A percentile compares a stretch with the other conserved stretches of the same genome.
Evolutionary conservation across 2,888 invertebrate genomes (phyloP).

Genomic region (Bellardia bayeri): DNA sequence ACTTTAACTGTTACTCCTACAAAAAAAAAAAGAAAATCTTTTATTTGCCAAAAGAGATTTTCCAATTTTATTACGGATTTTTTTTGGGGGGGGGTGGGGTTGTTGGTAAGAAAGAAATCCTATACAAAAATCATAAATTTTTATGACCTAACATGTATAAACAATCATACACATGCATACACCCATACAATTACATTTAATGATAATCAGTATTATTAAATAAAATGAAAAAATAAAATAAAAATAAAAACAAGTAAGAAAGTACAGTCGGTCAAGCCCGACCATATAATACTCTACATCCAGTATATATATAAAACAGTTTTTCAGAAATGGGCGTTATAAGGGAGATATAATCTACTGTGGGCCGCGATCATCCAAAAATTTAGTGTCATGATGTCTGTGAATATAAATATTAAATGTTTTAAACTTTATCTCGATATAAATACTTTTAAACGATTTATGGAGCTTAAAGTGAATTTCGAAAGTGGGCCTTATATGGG

Average conservation of each 20-base stretch:
- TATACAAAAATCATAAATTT: slow-evolving; percentile 62
- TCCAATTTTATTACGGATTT: background rate
- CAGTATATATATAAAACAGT: too few species aligned
- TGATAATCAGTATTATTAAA: slow-evolving; percentile 69
- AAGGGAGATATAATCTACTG: too few species aligned
- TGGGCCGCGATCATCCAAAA: too few species aligned
- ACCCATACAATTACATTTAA: slow-evolving; percentile 29
- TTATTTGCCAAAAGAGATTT: slow-evolving; percentile 24
- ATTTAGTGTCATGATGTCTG: too few species aligned
- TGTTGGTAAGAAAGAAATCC: slow-evolving; percentile 20
- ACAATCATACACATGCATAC: background rate
- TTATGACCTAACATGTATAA: slow-evolving; percentile 34
- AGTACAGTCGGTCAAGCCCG: too few species aligned
- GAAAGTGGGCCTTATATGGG: too few species aligned
- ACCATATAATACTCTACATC: too few species aligned
- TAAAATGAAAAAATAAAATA: slow-evolving; percentile 45
- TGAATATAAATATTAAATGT: too few species aligned
- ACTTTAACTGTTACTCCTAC: slow-evolving; percentile 22
- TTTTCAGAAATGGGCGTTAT: background rate
- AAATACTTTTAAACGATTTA: too few species aligned
- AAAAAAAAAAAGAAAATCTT: background rate
- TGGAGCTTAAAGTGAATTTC: too few species aligned
- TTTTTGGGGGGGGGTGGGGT: too few species aligned
- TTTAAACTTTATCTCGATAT: too few species aligned
- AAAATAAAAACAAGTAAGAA: slow-evolving; percentile 3